Evolutionary conservation across 2,888 invertebrate genomes (phyloP).

Genomic region (Hemithea aestivaria): DNA sequence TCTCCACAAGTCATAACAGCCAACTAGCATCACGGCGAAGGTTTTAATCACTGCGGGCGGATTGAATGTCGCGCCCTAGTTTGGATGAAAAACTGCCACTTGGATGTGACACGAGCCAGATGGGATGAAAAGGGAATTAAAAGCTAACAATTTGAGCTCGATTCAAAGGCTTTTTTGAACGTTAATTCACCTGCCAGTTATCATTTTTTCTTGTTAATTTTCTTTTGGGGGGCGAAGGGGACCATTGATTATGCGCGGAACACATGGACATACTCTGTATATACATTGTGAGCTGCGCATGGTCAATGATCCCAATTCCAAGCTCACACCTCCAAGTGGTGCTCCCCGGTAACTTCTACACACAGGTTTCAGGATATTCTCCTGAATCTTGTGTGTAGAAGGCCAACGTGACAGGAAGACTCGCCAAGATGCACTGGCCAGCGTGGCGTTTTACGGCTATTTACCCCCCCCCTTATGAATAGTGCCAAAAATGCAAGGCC

Average conservation of each 20-base stretch:
- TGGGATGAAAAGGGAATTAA: conserved; percentile 14
- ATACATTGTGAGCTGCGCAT: too few species aligned
- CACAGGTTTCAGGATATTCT: too few species aligned
- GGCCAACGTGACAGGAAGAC: too few species aligned
- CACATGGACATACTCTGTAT: too few species aligned
- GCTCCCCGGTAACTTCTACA: too few species aligned
- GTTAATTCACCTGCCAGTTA: neutral
- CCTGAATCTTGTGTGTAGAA: too few species aligned
- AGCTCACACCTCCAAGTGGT: too few species aligned
- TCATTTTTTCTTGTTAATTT: too few species aligned
- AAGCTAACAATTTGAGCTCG: conserved; percentile 10
- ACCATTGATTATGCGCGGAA: too few species aligned
- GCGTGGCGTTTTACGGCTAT: neutral
- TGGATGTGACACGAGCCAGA: conserved; percentile 6
- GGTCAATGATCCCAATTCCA: too few species aligned
- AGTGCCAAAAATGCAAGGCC: conserved; percentile 8
- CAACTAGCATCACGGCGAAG: conserved; percentile 12
- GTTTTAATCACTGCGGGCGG: conserved; percentile 20
- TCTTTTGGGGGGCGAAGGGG: too few species aligned
- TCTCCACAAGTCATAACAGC: too few species aligned
- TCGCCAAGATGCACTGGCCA: neutral
- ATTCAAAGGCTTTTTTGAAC: neutral
- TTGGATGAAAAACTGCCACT: conserved; percentile 17
- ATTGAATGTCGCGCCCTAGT: conserved; percentile 18
- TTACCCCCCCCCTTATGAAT: conserved; percentile 3